A percentile compares a stretch with the other conserved stretches of the same genome.
phyloP scores from a whole-genome alignment of 2,797 vertebrate genomes.

The Tokudaia tokunoshimensis region DNA sequence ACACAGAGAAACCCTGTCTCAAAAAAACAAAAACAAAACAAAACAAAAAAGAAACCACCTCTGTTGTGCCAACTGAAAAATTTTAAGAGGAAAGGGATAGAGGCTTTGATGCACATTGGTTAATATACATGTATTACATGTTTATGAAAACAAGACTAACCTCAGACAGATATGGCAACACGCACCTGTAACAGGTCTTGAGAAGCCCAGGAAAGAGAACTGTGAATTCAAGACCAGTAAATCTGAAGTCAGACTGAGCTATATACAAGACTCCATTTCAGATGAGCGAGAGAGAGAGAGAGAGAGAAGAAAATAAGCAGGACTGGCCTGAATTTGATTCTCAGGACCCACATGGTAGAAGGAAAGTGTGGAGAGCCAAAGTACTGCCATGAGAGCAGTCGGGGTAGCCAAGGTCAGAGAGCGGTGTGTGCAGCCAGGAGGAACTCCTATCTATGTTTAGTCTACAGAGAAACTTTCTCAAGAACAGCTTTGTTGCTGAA shows the following conservation, averaged over 20 bases:
- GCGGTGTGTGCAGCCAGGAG: no score
- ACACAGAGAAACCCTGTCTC: background rate
- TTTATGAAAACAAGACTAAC: constrained; percentile 61
- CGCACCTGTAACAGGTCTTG: background rate
- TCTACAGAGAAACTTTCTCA: no score
- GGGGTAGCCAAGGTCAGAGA: no score
- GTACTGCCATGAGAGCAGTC: no score
- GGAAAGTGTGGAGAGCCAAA: background rate
- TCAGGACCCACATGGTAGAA: background rate
- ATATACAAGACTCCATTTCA: no score
- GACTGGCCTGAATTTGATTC: background rate
- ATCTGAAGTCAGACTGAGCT: background rate
- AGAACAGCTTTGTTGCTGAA: no score
- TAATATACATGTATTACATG: constrained; percentile 11
- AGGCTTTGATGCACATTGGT: background rate
- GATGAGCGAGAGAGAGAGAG: no score
- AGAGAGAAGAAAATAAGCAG: no score
- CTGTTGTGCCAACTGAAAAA: background rate
- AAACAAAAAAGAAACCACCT: background rate
- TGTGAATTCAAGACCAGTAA: background rate
- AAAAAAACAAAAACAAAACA: background rate
- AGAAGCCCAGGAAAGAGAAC: background rate
- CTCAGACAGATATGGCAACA: background rate
- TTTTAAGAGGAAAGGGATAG: background rate
- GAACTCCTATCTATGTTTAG: no score